phyloP scores from a whole-genome alignment of 1,140 invertebrate genomes.

The Drosophila mojavensis region DNA sequence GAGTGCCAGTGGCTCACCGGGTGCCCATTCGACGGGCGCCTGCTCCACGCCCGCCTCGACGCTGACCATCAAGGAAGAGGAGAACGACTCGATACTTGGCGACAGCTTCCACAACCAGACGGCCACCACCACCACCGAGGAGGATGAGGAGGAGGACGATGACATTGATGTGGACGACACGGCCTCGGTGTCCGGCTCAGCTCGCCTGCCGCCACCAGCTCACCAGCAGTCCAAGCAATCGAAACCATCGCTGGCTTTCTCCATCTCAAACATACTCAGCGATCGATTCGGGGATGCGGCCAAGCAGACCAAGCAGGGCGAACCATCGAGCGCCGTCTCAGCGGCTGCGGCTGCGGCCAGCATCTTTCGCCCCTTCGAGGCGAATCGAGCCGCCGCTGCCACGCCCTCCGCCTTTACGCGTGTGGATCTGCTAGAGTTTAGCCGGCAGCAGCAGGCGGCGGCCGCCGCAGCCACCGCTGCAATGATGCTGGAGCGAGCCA shows the following conservation, averaged over 20 bases:
- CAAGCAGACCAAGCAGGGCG: slow-evolving; percentile 43
- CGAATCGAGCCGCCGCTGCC: slow-evolving; percentile 57
- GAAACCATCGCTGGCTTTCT: slow-evolving; percentile 78
- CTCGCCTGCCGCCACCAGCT: slow-evolving; percentile 68
- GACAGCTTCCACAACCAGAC: slow-evolving; percentile 80
- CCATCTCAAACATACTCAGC: slow-evolving; percentile 83
- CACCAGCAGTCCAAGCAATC: slow-evolving; percentile 70
- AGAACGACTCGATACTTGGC: slow-evolving; percentile 78
- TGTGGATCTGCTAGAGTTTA: slow-evolving; percentile 78
- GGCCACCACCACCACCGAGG: slow-evolving; percentile 59
- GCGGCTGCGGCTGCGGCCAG: slow-evolving; percentile 44
- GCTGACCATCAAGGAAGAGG: slow-evolving; percentile 82
- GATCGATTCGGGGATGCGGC: slow-evolving; percentile 78
- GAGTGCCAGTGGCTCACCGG: slow-evolving; percentile 63
- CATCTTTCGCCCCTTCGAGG: slow-evolving; percentile 80
- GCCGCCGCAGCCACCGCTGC: slow-evolving; percentile 77
- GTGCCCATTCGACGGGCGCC: slow-evolving; percentile 52
- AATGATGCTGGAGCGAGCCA: slow-evolving; percentile 82
- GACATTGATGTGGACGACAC: slow-evolving; percentile 79
- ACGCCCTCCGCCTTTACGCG: slow-evolving; percentile 81
- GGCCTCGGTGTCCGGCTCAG: slow-evolving; percentile 21
- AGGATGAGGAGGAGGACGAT: slow-evolving; percentile 64
- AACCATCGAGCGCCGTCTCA: slow-evolving; percentile 15
- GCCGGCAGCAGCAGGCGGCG: slow-evolving; percentile 76
- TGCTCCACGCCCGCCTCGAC: slow-evolving; percentile 76